A percentile compares a stretch with the other conserved stretches of the same genome.
Conservation (phyloP, 37 sponge, comb jelly and placozoan genomes). For the Oopsacas minuta region DNA sequence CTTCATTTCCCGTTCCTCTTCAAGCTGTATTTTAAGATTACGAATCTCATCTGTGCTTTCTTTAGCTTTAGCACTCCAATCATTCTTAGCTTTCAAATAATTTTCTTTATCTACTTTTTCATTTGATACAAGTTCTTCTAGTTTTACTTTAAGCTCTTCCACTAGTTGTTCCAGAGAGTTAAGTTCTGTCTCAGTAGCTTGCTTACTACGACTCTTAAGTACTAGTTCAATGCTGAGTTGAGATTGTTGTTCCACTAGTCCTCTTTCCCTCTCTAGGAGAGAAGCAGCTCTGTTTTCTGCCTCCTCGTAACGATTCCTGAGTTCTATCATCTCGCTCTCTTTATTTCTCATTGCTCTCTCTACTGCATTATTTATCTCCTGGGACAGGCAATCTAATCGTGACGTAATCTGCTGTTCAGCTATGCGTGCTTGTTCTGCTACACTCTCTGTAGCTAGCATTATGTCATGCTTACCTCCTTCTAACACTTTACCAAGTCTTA, state of each 20-base stretch:
- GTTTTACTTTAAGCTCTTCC: background rate
- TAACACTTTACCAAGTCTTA: background rate
- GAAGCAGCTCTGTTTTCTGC: background rate
- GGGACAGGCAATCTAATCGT: background rate
- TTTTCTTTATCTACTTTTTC: background rate
- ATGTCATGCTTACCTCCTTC: background rate
- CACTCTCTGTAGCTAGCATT: background rate
- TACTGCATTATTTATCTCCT: background rate
- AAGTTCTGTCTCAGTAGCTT: background rate
- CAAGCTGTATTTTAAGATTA: background rate
- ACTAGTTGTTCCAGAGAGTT: background rate
- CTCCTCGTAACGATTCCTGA: background rate
- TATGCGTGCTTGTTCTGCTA: background rate
- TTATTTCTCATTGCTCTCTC: background rate
- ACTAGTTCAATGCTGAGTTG: conserved; percentile 7
- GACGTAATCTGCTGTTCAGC: background rate
- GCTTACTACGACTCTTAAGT: background rate
- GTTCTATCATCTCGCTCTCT: background rate
- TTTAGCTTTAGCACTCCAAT: background rate
- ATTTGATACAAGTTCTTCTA: background rate
- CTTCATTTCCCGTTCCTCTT: background rate
- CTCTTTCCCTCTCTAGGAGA: background rate
- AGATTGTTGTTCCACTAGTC: background rate
- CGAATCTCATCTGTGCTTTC: background rate
- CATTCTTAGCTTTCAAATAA: conserved; percentile 4